Evolutionary conservation across 2,113 vertebrate genomes (phyloP), one percentile per base, ranked within the genome.

Genomic region (Odontophorus gujanensis): DNA sequence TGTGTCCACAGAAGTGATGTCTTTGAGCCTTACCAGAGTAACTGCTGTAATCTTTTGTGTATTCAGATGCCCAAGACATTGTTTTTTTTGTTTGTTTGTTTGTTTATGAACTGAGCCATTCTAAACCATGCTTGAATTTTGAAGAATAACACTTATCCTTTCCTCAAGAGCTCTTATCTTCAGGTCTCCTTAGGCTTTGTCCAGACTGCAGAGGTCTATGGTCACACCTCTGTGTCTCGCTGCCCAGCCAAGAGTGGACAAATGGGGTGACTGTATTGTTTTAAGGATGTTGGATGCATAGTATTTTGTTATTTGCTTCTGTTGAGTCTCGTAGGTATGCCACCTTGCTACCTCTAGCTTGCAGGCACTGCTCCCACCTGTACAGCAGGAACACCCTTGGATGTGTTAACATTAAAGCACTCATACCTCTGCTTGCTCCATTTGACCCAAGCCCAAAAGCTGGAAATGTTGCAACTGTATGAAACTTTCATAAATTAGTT

Each of bases 221-320:
- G 13, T n/a, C 51, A 18, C 48, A 48, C 22, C 53, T 58, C 50
- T 48, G 40, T 55, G 72, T 22, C 55, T 92, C 59, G 30, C 20
- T 66, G 61, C 55, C 17, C 58, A 73, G 47, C 21, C n/a, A 48
- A 48, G 11, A 75, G 47, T 16, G 72, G 82, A 66, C 16, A 47
- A 11, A 38, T 53, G n/a, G 67, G 43, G 9, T 36, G n/a, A 26
- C 15, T 85, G 19, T 18, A 8, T 7, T 55, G 36, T 13, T 81
- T 38, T 26, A 61, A 62, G 50, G 61, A 48, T 0, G 0, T 7
- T 69, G 40, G 55, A 26, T 66, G 32, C 32, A 13, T 20, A 12
- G 55, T 7, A 58, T 58, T 32, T 58, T 19, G 55, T 57, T n/a
- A 58, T 32, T 58, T 58, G 21, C 6, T 12, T 34, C 3, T 17